A percentile compares a stretch with the other conserved stretches of the same genome.
Conservation (phyloP, 1,140 invertebrate species). For the Neodiprion fabricii region DNA sequence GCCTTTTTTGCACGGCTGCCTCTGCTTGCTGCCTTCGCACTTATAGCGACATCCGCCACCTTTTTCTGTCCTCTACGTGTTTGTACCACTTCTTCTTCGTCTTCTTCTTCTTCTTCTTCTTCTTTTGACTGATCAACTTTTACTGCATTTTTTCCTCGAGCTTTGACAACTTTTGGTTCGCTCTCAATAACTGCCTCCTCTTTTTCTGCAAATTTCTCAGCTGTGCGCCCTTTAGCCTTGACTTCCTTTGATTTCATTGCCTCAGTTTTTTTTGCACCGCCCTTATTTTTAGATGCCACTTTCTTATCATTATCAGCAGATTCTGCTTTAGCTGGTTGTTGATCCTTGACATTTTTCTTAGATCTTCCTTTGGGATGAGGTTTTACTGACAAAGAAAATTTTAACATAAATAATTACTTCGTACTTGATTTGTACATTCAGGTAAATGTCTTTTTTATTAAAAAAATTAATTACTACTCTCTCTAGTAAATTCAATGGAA, state of each 20-base stretch:
- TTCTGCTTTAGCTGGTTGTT: background rate
- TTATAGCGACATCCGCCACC: background rate
- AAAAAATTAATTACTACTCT: no score
- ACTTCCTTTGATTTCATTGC: background rate
- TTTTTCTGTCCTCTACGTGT: background rate
- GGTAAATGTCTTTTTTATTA: no score
- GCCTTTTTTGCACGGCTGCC: background rate
- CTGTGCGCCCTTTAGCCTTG: background rate
- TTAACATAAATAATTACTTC: no score
- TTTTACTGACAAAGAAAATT: background rate
- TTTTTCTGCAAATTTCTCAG: background rate
- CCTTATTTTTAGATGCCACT: background rate
- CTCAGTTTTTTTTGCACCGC: background rate
- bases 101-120: background rate
- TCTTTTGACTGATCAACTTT: background rate
- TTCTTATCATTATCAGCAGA: background rate
- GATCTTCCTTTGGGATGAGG: constrained; percentile 1
- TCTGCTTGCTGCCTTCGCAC: background rate
- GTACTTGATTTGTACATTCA: no score
- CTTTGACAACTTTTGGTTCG: background rate
- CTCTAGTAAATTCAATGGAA: no score
- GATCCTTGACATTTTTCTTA: background rate
- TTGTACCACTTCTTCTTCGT: background rate
- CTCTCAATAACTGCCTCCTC: background rate
- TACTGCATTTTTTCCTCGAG: background rate